These are phyloP conservation scores for Petrocephalus schoutedeni DNA, from an alignment of 2,797 vertebrate genomes.

Conservation along the genomic window DNA sequence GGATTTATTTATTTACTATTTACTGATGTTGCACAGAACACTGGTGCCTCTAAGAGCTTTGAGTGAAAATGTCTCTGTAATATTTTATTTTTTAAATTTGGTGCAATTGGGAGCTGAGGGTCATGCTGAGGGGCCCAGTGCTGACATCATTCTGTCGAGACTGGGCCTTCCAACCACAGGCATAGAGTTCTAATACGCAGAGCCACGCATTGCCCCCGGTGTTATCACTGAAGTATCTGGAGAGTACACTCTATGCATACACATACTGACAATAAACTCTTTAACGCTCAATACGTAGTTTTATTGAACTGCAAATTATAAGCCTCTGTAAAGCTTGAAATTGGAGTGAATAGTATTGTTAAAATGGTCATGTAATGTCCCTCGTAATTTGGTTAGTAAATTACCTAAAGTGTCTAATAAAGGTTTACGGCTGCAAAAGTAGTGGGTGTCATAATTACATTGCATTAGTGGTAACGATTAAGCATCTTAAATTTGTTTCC, in stretches of 20 bases:
- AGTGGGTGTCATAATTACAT: constrained; percentile 14
- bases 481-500: constrained; percentile 5
- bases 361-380: constrained; percentile 16
- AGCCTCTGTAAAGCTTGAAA: neutral
- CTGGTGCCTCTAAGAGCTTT: neutral
- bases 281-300: constrained; percentile 1
- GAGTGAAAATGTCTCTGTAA: neutral
- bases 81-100: no score
- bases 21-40: neutral
- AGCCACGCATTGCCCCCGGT: neutral
- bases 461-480: constrained; percentile 11
- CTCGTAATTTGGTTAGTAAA: constrained; percentile 25
- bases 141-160: neutral
- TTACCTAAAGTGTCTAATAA: constrained; percentile 20
- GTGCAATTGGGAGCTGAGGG: neutral
- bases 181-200: neutral
- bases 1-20: neutral
- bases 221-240: neutral
- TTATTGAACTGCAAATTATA: constrained; percentile 25
- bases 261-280: neutral
- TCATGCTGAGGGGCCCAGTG: neutral
- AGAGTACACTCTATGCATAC: neutral
- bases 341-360: constrained; percentile 19
- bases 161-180: neutral
- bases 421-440: constrained; percentile 14